Evolutionary conservation across 2,888 invertebrate genomes (phyloP), one percentile per base, ranked within the genome.

Genomic region (Eristalinus aeneus): DNA sequence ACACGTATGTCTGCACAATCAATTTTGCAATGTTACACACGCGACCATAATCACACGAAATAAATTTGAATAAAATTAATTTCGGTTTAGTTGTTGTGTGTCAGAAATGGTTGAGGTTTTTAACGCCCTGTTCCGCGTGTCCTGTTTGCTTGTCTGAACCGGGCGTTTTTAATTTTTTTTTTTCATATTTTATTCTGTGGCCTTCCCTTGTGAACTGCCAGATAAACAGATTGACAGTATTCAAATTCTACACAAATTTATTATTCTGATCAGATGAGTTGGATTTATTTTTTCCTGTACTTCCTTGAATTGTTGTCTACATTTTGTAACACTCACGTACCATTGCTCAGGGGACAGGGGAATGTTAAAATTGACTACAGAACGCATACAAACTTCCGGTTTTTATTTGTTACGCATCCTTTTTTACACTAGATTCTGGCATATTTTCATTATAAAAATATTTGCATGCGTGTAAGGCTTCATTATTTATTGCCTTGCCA

Each of bases 31-130:
- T 71, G 74, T 82, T 71, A 86, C 86, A 77, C 67, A 56, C 67
- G 78, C 78, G 53, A 73, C 81, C 85, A 76, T 82, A 86, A 82
- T 86, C 82, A 74, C 77, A 74, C 69, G 77, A 71, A 78, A 74
- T 72, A 83, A 87, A 83, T 88, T 88, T 77, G 83, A 88, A 88
- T 88, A 80, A 88, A 88, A 88, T 88, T 88, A 88, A 88, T 88
- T 88, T 88, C 78, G 82, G 88, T 85, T 85, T 86, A 88, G 82
- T 83, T 87, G 82, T 75, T 86, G 77, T 83, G 76, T 69, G 69
- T 81, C 85, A 76, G 73, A 76, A 73, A 53, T 76, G 72, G 46
- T 77, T 81, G 81, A 73, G 81, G 85, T 80, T 85, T 71, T 68
- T 23, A 69, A 76, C 68, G 72, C 32, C 74, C 64, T 32, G 34